Evolutionary conservation across 2,888 invertebrate genomes (phyloP).

Genomic region (Thecocarcelia acutangulata): DNA sequence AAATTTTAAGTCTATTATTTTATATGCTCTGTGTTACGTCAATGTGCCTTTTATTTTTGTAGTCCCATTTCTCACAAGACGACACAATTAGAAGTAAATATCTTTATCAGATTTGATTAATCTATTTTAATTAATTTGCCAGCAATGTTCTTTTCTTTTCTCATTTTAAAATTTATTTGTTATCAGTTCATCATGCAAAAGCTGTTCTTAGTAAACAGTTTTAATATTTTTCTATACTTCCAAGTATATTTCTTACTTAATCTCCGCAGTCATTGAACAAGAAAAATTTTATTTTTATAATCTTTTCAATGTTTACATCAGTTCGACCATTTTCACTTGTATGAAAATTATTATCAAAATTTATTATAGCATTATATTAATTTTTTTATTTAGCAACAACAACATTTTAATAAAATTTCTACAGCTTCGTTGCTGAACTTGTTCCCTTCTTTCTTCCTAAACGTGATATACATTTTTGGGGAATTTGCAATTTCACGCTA

Average conservation of each 20-base stretch:
- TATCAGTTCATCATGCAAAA: constrained; percentile 8
- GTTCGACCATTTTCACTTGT: constrained; percentile 16
- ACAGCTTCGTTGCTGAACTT: background rate
- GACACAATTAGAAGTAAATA: too few species aligned
- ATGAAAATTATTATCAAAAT: constrained; percentile 34
- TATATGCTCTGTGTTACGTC: too few species aligned
- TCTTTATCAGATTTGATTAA: background rate
- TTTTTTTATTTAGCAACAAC: constrained; percentile 13
- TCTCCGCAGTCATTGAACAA: background rate
- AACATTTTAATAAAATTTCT: background rate
- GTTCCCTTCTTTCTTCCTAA: background rate
- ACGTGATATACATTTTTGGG: background rate
- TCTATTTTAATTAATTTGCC: constrained; percentile 42
- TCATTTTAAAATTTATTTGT: constrained; percentile 22
- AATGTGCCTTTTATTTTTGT: too few species aligned
- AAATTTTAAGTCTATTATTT: too few species aligned
- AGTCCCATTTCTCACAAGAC: too few species aligned
- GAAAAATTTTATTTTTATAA: constrained; percentile 25
- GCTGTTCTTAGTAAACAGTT: background rate
- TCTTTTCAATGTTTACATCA: constrained; percentile 39
- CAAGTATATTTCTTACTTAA: constrained; percentile 1
- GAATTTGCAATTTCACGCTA: background rate
- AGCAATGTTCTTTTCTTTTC: background rate
- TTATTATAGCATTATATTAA: constrained; percentile 50
- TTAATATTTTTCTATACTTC: background rate